Conservation (phyloP, 2,113 vertebrate genomes). For the Abramis brama region DNA sequence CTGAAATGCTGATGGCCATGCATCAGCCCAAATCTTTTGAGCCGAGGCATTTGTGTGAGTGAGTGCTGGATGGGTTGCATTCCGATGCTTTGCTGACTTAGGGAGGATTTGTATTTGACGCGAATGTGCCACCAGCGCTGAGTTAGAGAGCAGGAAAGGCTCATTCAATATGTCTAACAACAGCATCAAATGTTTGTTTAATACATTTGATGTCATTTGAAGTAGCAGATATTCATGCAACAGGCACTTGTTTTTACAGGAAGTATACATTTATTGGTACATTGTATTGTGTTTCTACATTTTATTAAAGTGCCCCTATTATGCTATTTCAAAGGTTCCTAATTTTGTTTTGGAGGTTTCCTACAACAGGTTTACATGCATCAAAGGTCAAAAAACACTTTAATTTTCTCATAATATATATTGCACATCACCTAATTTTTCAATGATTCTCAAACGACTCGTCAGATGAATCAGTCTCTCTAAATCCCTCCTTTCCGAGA, state of each 20-base stretch:
- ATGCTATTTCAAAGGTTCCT: too few relatives aligned
- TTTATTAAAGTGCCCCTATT: not conserved
- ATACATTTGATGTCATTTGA: not conserved
- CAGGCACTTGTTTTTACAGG: not conserved
- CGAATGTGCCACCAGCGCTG: slow-evolving; percentile 18
- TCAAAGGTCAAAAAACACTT: too few relatives aligned
- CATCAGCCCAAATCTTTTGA: slow-evolving; percentile 44
- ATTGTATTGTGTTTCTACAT: not conserved
- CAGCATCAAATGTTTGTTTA: slow-evolving; percentile 9
- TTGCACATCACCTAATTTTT: too few relatives aligned
- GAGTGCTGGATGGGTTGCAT: slow-evolving; percentile 32
- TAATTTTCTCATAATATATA: too few relatives aligned
- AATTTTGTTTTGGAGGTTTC: too few relatives aligned
- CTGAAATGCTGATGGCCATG: slow-evolving; percentile 43
- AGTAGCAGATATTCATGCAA: not conserved
- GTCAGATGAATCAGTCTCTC: too few relatives aligned
- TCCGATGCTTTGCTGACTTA: slow-evolving; percentile 49
- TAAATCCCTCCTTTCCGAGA: too few relatives aligned
- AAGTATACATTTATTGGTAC: not conserved
- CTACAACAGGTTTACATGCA: too few relatives aligned
- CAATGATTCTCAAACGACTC: too few relatives aligned
- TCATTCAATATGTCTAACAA: slow-evolving; percentile 15
- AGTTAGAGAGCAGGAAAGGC: not conserved
- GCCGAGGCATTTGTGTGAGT: slow-evolving; percentile 26
- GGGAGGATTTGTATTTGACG: slow-evolving; percentile 25